Evolutionary conservation across 2,888 invertebrate species (phyloP), one percentile per base, ranked within the genome.

Genomic region (Plagodis pulveraria): DNA sequence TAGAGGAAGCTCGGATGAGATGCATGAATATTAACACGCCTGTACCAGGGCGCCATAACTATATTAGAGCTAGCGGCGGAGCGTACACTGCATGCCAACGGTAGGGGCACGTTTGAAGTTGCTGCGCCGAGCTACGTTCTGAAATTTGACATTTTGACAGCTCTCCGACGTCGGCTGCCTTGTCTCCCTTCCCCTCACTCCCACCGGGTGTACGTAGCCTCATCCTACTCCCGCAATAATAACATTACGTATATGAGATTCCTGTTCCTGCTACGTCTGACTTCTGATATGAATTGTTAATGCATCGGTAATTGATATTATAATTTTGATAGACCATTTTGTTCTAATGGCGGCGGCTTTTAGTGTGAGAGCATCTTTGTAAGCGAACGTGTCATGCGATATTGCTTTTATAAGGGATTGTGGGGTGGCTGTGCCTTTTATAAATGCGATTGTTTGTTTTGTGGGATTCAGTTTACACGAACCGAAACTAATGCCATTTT

Each of bases 81-180:
- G 50, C 64, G 69, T 73, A 80, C 81, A 81, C 80, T 86, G 89
- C 88, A 87, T 79, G 87, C 86, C 86, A 81, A 80, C 86, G 83
- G 86, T 84, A 84, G 87, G 86, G 87, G 90, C 91, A 89, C 91
- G 91, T 90, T 91, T 91, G 90, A 91, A 91, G 87, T 91, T 89
- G 86, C 79, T 74, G 86, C 87, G 89, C 89, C 85, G 85, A 82
- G 87, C 87, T 81, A 83, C 86, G 90, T 90, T 86, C 91, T 87
- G 91, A 92, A 93, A 93, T 93, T 93, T 93, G 93, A 93, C 93
- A 88, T 93, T 93, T 93, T 93, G 93, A 93, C 93, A 93, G 93
- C 85, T 88, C 91, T 87, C 91, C 91, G 91, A 90, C 91, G 90
- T 84, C 84, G 84, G 85, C 82, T 79, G 84, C 84, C 84, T 84